These are phyloP conservation scores for Pomacea maculata DNA, from an alignment of 1,140 invertebrate genomes.

Conservation along the genomic window DNA sequence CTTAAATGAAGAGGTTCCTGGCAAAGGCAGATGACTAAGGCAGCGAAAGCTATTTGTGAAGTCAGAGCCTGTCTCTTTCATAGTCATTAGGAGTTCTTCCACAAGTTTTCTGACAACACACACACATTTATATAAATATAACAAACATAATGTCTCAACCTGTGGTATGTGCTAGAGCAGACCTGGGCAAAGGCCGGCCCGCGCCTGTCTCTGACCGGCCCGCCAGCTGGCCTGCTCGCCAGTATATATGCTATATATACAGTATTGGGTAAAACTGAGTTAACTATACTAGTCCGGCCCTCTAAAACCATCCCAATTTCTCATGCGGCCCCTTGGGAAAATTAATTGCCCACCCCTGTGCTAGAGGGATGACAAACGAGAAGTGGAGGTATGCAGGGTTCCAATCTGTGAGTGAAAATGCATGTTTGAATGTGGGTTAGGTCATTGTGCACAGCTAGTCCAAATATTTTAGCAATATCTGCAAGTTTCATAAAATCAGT, in stretches of 20 bases:
- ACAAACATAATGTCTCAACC: too few relatives aligned
- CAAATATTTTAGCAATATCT: background rate
- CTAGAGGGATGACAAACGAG: background rate
- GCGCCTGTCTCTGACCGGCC: too few relatives aligned
- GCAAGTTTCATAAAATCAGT: too few relatives aligned
- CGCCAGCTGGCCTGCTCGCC: too few relatives aligned
- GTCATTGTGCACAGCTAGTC: background rate
- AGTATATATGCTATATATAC: too few relatives aligned
- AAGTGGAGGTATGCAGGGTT: background rate
- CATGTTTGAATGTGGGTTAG: background rate
- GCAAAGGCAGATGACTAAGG: conserved; percentile 67
- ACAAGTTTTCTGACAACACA: conserved; percentile 62
- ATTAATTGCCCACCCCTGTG: too few relatives aligned
- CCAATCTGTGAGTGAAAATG: background rate
- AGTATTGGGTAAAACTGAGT: too few relatives aligned
- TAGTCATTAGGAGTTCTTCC: conserved; percentile 70
- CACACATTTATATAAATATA: too few relatives aligned
- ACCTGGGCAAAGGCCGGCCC: too few relatives aligned
- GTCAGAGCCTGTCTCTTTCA: conserved; percentile 73
- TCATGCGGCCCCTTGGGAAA: too few relatives aligned
- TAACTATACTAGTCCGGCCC: too few relatives aligned
- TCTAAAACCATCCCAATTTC: too few relatives aligned
- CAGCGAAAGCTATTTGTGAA: conserved; percentile 75
- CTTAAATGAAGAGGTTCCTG: conserved; percentile 44
- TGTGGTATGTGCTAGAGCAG: background rate